Percentiles rank a stretch among this genome's conserved stretches.
Evolutionary conservation across 2,113 vertebrate species (phyloP).

Genomic region (Bubo scandiacus): DNA sequence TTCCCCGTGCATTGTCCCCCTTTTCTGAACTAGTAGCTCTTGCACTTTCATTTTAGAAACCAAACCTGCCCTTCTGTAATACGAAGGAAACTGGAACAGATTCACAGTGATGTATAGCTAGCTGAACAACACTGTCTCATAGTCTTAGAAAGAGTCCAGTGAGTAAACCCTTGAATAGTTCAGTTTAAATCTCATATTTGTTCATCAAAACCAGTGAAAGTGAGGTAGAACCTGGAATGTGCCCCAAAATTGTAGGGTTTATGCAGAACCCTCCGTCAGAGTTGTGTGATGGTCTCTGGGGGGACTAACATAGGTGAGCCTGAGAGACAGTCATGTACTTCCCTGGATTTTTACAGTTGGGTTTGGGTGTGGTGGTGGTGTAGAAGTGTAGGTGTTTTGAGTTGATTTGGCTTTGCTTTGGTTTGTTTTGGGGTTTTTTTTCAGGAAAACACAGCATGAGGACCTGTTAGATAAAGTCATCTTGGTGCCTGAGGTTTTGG

Average conservation of each 20-base stretch:
- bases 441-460: not conserved
- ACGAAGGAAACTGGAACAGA: not conserved
- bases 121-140: not conserved
- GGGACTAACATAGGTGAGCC: not conserved
- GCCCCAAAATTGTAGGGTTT: not conserved
- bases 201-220: not conserved
- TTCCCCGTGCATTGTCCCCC: fast-evolving
- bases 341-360: not conserved
- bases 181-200: not conserved
- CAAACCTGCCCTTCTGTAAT: not conserved
- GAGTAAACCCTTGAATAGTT: not conserved
- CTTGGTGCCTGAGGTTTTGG: not conserved
- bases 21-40: not conserved
- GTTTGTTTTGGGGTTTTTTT: not conserved
- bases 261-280: not conserved
- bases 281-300: not conserved
- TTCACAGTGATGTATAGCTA: not conserved
- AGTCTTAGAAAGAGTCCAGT: not conserved
- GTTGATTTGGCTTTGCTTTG: not conserved
- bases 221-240: not conserved
- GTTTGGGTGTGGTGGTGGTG: not conserved
- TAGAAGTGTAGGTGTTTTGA: not conserved
- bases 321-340: not conserved
- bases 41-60: not conserved
- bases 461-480: not conserved